These are phyloP conservation scores for Misgurnus mizolepis DNA, from an alignment of 2,113 vertebrate species.

Conservation along the genomic window DNA sequence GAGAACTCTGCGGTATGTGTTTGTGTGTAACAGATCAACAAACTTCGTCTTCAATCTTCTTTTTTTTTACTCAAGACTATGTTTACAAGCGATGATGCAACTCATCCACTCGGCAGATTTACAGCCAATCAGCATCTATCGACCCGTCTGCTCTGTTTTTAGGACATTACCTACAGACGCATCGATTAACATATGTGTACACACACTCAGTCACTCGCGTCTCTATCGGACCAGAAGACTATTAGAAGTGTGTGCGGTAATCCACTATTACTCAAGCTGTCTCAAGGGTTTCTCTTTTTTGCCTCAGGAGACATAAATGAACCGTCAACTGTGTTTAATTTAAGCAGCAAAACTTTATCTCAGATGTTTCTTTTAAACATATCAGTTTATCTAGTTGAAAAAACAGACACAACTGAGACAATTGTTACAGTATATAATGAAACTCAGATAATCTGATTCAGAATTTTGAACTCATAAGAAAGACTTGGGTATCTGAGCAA, in stretches of 20 bases:
- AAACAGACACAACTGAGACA: too few species aligned
- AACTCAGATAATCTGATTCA: too few species aligned
- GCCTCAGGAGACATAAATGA: not conserved
- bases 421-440: too few species aligned
- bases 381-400: too few species aligned
- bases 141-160: conserved; percentile 68
- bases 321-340: too few species aligned
- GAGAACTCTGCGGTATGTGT: not conserved
- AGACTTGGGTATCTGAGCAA: too few species aligned
- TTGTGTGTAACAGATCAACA: not conserved
- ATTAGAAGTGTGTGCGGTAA: conserved; percentile 6
- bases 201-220: not conserved
- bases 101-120: conserved; percentile 73
- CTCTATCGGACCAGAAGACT: conserved; percentile 15
- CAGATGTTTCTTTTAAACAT: too few species aligned
- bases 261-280: conserved; percentile 8
- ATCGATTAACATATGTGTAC: conserved; percentile 32
- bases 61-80: conserved; percentile 15
- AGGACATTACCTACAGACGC: conserved; percentile 58
- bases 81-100: conserved; percentile 69
- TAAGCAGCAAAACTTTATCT: too few species aligned
- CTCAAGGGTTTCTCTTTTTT: not conserved
- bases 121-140: conserved; percentile 81
- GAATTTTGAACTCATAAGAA: too few species aligned
- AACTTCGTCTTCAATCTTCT: conserved; percentile 18